These are phyloP conservation scores for Nixonia krombeini DNA, from an alignment of 1,140 invertebrate genomes.

Conservation along the genomic window DNA sequence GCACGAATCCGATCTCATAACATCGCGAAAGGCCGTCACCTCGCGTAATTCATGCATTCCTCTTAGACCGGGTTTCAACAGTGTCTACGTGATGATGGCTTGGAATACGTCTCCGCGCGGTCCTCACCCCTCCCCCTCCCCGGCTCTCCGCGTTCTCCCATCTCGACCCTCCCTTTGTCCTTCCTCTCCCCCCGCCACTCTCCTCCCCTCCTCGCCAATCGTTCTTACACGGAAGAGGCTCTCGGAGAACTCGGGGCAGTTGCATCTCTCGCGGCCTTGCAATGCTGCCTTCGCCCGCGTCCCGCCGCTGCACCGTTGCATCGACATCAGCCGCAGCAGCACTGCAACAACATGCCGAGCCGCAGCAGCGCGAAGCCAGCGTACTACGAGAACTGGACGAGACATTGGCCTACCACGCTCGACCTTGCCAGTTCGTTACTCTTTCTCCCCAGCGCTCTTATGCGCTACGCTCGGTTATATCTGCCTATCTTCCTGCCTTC, in stretches of 20 bases:
- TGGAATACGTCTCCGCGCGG: slow-evolving; percentile 26
- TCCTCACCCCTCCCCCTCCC: slow-evolving; percentile 16
- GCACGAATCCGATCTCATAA: slow-evolving; percentile 44
- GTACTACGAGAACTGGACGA: slow-evolving; percentile 60
- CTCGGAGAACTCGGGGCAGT: slow-evolving; percentile 36
- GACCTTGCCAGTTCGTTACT: slow-evolving; percentile 72
- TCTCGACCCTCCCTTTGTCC: background rate
- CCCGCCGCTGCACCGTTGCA: slow-evolving; percentile 56
- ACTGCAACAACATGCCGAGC: slow-evolving; percentile 33
- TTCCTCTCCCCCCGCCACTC: slow-evolving; percentile 4
- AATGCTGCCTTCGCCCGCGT: slow-evolving; percentile 57
- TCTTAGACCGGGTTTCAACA: slow-evolving; percentile 47
- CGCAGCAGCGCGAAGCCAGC: slow-evolving; percentile 33
- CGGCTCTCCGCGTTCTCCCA: background rate
- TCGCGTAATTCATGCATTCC: slow-evolving; percentile 59
- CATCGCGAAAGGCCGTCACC: slow-evolving; percentile 16
- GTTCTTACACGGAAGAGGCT: slow-evolving; percentile 43
- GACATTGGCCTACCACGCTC: slow-evolving; percentile 71
- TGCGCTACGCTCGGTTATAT: slow-evolving; percentile 33
- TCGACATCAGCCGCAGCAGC: slow-evolving; percentile 53
- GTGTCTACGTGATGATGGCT: slow-evolving; percentile 49
- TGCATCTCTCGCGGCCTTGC: slow-evolving; percentile 62
- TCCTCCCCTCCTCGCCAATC: slow-evolving; percentile 24
- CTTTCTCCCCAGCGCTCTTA: slow-evolving; percentile 56
- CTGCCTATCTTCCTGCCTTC: slow-evolving; percentile 42